Percentiles rank a stretch among this genome's conserved stretches.
Evolutionary conservation across 2,113 vertebrate species (phyloP).

Genomic region (Carassius auratus): DNA sequence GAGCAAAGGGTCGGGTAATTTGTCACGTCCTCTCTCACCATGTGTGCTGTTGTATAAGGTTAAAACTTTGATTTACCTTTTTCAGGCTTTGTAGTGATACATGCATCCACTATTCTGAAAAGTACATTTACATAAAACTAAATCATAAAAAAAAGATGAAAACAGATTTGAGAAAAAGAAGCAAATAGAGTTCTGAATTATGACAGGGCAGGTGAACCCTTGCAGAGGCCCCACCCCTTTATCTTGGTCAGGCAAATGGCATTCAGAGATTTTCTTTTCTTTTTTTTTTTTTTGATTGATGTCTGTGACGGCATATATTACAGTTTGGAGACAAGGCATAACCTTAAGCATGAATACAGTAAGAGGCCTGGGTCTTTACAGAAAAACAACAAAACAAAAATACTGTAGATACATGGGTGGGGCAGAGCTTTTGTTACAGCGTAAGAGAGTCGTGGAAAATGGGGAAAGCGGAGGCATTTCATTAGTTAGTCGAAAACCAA

Average conservation of each 20-base stretch:
- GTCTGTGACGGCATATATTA: conserved; percentile 33
- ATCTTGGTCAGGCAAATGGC: conserved; percentile 43
- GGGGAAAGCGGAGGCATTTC: conserved; percentile 61
- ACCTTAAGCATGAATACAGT: conserved; percentile 37
- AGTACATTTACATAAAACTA: conserved; percentile 74
- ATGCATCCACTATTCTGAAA: conserved; percentile 75
- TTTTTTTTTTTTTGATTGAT: conserved; percentile 25
- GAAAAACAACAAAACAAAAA: conserved; percentile 34
- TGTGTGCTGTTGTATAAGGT: conserved; percentile 67
- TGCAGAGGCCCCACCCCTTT: conserved; percentile 78
- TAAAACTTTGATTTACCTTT: conserved; percentile 66
- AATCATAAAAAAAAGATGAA: conserved; percentile 53
- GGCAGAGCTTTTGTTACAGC: conserved; percentile 58
- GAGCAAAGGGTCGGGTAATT: conserved; percentile 14
- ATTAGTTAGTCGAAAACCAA: conserved; percentile 70
- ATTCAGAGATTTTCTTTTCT: not conserved
- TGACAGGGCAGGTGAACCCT: conserved; percentile 76
- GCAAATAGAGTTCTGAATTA: conserved; percentile 80
- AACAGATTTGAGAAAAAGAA: conserved; percentile 63
- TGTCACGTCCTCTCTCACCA: conserved; percentile 41
- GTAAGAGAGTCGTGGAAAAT: conserved; percentile 56
- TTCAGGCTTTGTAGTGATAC: conserved; percentile 80
- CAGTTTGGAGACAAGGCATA: conserved; percentile 45
- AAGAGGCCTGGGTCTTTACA: conserved; percentile 33
- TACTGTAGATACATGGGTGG: conserved; percentile 31